Evolutionary conservation across 1,140 invertebrate genomes (phyloP).

Genomic region (Tachypleus tridentatus): DNA sequence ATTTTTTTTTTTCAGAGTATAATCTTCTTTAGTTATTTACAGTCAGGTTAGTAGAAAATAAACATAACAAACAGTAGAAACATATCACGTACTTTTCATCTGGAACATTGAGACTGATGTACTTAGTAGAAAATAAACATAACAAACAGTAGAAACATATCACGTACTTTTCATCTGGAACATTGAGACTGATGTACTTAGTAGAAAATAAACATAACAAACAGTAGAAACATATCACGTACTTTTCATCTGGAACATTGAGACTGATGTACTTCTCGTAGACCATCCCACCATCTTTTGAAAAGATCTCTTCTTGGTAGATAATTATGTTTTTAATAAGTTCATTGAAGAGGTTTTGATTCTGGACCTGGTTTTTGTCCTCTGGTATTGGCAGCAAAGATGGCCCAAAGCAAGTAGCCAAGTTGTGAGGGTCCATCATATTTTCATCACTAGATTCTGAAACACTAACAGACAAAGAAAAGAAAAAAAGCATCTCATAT

Average conservation of each 20-base stretch:
- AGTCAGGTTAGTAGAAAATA: too few species aligned
- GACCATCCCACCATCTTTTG: constrained; percentile 50
- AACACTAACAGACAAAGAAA: constrained; percentile 42
- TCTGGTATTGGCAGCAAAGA: constrained; percentile 91
- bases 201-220: too few species aligned
- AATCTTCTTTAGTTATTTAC: too few species aligned
- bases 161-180: constrained; percentile 53
- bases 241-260: constrained; percentile 55
- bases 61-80: neutral
- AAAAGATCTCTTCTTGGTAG: constrained; percentile 79
- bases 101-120: constrained; percentile 50
- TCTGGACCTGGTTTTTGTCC: constrained; percentile 86
- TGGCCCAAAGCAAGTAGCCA: constrained; percentile 93
- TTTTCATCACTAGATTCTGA: constrained; percentile 89
- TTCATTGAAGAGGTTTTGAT: constrained; percentile 87
- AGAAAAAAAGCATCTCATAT: too few species aligned
- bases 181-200: constrained; percentile 42
- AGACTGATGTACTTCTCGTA: constrained; percentile 70
- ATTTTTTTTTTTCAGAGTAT: too few species aligned
- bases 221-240: constrained; percentile 22
- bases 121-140: too few species aligned
- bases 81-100: constrained; percentile 47
- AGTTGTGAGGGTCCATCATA: constrained; percentile 97
- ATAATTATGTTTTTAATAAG: constrained; percentile 87
- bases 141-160: neutral